These are phyloP conservation scores for Catostomus latipinnis DNA, from an alignment of 2,797 vertebrate genomes.

Conservation along the genomic window DNA sequence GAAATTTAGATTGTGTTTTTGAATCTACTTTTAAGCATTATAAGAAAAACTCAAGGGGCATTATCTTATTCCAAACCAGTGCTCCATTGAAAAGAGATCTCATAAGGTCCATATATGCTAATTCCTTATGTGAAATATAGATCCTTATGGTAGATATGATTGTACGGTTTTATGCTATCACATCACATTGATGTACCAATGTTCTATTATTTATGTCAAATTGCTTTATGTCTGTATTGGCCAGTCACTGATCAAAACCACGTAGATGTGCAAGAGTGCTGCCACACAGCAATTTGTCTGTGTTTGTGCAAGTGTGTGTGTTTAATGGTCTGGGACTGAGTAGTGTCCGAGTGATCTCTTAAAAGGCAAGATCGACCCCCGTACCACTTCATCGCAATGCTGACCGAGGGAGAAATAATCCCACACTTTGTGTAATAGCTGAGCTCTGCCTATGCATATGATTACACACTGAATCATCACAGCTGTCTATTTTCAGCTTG, in stretches of 20 bases:
- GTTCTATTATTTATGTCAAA: slow-evolving; percentile 45
- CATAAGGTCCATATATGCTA: slow-evolving; percentile 14
- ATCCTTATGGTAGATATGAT: neutral
- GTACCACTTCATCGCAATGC: slow-evolving; percentile 26
- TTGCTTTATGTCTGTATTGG: slow-evolving; percentile 21
- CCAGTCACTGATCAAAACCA: slow-evolving; percentile 25
- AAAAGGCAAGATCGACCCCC: neutral
- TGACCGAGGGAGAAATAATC: slow-evolving; percentile 33
- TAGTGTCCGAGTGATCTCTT: slow-evolving; percentile 33
- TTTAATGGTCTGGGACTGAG: slow-evolving; percentile 49
- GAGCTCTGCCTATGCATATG: slow-evolving; percentile 30
- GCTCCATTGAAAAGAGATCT: neutral
- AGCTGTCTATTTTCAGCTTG: slow-evolving; percentile 12
- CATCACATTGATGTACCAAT: slow-evolving; percentile 22
- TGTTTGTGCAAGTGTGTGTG: slow-evolving; percentile 9
- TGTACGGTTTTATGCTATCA: slow-evolving; percentile 3
- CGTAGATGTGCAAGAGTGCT: slow-evolving; percentile 1
- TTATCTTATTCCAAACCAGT: slow-evolving; percentile 15
- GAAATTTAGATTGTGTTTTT: neutral
- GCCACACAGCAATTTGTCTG: slow-evolving; percentile 3
- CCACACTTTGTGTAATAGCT: slow-evolving; percentile 27
- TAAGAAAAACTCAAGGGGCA: slow-evolving; percentile 2
- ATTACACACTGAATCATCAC: slow-evolving; percentile 31
- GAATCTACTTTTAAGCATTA: neutral
- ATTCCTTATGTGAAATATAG: neutral